Evolutionary conservation across 2,113 vertebrate species (phyloP).

Genomic region (Callaeas wilsoni): DNA sequence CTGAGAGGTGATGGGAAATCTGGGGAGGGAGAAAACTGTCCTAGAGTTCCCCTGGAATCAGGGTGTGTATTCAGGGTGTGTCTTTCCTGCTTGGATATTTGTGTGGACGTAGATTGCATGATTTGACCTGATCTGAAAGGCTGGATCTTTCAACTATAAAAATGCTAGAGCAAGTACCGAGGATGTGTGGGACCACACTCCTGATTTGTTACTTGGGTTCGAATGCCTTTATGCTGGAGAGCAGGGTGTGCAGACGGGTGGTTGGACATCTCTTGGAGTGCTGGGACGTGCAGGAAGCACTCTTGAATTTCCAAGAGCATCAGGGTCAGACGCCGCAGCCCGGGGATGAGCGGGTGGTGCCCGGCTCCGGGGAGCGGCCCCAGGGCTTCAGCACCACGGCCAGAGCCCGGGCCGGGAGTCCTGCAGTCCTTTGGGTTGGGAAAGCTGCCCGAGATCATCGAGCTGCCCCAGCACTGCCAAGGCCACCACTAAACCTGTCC

Average conservation of each 20-base stretch:
- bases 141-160: not conserved
- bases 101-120: not conserved
- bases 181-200: not conserved
- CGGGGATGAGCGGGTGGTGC: not conserved
- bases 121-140: not conserved
- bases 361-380: not conserved
- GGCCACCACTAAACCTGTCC: not conserved
- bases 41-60: not conserved
- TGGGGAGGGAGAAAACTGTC: not conserved
- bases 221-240: accelerated
- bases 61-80: not conserved
- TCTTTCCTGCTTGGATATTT: not conserved
- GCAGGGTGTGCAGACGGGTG: accelerated
- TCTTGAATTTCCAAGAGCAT: accelerated
- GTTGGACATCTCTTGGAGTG: accelerated
- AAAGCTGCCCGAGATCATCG: accelerated
- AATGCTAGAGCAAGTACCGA: not conserved
- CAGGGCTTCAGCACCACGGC: slow-evolving; percentile 39
- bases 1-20: not conserved
- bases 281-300: not conserved
- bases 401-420: not conserved
- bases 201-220: too few relatives aligned
- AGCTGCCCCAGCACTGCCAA: not conserved
- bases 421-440: accelerated
- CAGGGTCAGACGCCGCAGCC: accelerated